These are phyloP conservation scores for Dasyprocta punctata DNA, from an alignment of 2,113 vertebrate genomes.

Conservation along the genomic window DNA sequence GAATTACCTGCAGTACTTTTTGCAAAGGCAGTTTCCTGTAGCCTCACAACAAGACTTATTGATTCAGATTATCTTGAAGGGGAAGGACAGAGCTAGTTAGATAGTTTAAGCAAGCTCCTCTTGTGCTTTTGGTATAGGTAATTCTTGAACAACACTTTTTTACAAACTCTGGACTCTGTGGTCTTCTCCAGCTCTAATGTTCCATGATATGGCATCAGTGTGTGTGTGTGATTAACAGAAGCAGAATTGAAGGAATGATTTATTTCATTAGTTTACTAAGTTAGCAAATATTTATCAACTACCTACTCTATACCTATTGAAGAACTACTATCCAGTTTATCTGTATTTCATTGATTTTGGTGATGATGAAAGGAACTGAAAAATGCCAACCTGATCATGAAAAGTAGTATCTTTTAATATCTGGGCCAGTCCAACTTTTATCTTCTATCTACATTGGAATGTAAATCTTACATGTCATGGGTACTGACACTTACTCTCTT, in stretches of 20 bases:
- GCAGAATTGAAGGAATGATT: not conserved
- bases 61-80: slow-evolving; percentile 2
- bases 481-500: not conserved
- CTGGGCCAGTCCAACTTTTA: not conserved
- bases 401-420: not conserved
- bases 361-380: not conserved
- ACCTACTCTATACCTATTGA: not conserved
- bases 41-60: not conserved
- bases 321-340: not conserved
- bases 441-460: slow-evolving; percentile 6
- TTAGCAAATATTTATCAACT: slow-evolving; percentile 44
- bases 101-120: slow-evolving; percentile 17
- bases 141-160: slow-evolving; percentile 27
- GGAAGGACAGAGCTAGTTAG: not conserved
- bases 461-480: not conserved
- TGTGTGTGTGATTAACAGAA: not conserved
- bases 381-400: not conserved
- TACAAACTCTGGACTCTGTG: not conserved
- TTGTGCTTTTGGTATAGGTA: slow-evolving; percentile 35
- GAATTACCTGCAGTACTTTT: slow-evolving; percentile 39
- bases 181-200: not conserved
- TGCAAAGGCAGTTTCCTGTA: slow-evolving; percentile 29
- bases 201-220: not conserved
- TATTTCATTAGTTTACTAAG: not conserved
- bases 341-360: slow-evolving; percentile 36